Conservation (phyloP, 2,113 vertebrate species). For the rabbit (Oryctolagus cuniculus) region mOryCun1.1 NC_091432.1:84652001-84652500, state of each 20-base stretch:
- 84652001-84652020: no score
- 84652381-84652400: not conserved
- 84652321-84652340: not conserved
- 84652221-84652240: not conserved
- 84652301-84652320: not conserved
- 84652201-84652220: not conserved
- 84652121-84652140: not conserved
- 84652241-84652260: not conserved
- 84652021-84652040: not conserved
- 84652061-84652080: not conserved
- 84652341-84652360: not conserved
- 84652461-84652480: not conserved
- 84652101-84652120: not conserved
- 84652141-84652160: not conserved
- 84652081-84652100: not conserved
- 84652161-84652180: not conserved
- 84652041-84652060: not conserved
- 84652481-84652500: not conserved
- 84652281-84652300: not conserved
- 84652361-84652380: not conserved
- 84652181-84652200: not conserved
- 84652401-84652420: not conserved
- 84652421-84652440: not conserved
- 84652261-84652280: accelerated
- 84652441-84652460: not conserved